Percentiles rank a stretch among this genome's conserved stretches.
phyloP scores from a whole-genome alignment of 1,140 invertebrate species.

The Gerris buenoi region DNA sequence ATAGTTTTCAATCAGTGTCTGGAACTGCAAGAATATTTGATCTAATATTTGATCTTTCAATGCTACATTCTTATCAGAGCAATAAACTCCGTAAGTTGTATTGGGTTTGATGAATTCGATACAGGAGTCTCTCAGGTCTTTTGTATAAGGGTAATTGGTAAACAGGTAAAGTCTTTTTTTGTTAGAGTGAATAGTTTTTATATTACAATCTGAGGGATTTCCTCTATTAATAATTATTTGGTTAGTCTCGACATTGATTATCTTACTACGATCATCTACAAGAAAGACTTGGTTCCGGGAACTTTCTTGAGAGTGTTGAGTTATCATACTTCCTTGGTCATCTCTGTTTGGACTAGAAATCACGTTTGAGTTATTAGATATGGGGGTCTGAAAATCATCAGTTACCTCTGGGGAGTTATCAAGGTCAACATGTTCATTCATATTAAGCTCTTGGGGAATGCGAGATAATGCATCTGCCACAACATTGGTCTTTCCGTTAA shows the following conservation, averaged over 20 bases:
- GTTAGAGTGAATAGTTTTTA: not conserved
- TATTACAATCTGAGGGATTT: not conserved
- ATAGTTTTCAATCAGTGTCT: not conserved
- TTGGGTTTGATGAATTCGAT: conserved; percentile 3
- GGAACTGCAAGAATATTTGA: not conserved
- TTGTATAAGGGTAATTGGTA: not conserved
- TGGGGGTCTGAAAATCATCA: not conserved
- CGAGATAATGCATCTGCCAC: conserved; percentile 20
- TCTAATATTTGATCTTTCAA: conserved; percentile 5
- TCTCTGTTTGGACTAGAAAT: not conserved
- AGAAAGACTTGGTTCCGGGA: not conserved
- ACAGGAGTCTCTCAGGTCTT: not conserved
- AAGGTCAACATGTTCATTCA: not conserved
- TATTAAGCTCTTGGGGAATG: not conserved
- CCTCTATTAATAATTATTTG: not conserved
- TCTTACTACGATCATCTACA: not conserved
- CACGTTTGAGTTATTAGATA: not conserved
- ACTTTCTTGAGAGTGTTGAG: not conserved
- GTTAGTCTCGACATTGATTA: not conserved
- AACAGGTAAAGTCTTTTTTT: not conserved
- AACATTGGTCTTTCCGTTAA: conserved; percentile 12
- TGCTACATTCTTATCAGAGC: not conserved
- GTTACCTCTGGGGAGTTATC: not conserved
- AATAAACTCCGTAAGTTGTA: conserved; percentile 5
- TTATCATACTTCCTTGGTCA: not conserved